Percentiles rank a stretch among this genome's conserved stretches.
phyloP scores from a whole-genome alignment of 2,113 vertebrate genomes.

The Saiga tatarica region DNA sequence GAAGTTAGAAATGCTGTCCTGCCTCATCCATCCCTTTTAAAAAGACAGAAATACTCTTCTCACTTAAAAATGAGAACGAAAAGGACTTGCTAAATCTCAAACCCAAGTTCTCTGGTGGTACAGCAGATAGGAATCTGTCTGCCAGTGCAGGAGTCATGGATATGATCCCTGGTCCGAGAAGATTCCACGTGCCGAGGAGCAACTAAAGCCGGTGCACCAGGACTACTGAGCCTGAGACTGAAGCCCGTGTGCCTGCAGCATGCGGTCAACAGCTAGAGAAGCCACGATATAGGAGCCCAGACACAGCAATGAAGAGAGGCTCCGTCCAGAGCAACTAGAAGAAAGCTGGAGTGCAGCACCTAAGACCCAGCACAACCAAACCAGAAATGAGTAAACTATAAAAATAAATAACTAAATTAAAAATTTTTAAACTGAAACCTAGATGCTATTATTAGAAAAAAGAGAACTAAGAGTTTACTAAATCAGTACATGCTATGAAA shows the following conservation, averaged over 20 bases:
- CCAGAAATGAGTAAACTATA: not conserved
- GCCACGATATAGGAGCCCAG: not conserved
- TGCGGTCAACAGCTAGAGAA: not conserved
- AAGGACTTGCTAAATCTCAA: not conserved
- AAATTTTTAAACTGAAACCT: not conserved
- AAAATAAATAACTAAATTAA: not conserved
- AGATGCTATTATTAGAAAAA: not conserved
- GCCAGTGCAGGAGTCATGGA: not conserved
- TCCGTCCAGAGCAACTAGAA: not conserved
- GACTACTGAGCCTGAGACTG: not conserved
- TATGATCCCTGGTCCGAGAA: not conserved
- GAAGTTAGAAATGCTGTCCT: not conserved
- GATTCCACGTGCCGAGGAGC: not conserved
- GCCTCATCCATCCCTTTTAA: not conserved
- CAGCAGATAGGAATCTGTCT: not conserved
- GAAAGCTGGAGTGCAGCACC: not conserved
- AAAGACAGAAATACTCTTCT: not conserved
- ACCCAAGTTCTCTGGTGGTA: not conserved
- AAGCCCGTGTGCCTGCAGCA: not conserved
- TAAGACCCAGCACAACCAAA: not conserved
- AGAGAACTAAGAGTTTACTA: not conserved
- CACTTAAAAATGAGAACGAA: not conserved
- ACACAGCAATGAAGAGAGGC: not conserved
- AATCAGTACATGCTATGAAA: not conserved
- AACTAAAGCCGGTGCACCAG: not conserved